Conservation (phyloP, 2,113 vertebrate genomes). For the Orthonyx spaldingii region DNA sequence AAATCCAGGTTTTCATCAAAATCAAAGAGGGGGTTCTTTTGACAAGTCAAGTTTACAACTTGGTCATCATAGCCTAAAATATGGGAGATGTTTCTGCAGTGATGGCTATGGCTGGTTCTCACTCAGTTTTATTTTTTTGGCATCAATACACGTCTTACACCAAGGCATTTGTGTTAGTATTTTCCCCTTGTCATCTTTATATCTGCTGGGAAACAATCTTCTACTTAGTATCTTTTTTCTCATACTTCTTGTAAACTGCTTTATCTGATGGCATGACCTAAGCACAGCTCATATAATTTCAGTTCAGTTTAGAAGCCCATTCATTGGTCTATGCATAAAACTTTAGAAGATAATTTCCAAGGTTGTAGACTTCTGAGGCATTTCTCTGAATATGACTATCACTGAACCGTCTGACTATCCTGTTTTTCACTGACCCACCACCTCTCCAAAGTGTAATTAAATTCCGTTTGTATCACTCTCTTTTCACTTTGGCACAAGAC, state of each 20-base stretch:
- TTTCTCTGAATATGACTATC: background rate
- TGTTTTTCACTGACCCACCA: background rate
- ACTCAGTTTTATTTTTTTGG: background rate
- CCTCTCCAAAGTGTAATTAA: background rate
- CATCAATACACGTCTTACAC: background rate
- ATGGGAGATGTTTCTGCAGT: background rate
- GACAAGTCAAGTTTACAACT: background rate
- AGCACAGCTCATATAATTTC: background rate
- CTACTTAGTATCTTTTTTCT: background rate
- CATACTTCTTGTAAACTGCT: background rate
- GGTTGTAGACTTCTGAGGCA: background rate
- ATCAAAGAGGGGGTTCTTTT: background rate
- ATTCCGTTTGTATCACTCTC: background rate
- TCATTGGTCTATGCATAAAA: background rate
- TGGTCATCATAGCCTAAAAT: background rate
- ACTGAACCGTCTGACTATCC: background rate
- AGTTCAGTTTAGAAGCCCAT: background rate
- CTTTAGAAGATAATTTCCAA: background rate
- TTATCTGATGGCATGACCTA: background rate
- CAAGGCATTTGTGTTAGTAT: background rate
- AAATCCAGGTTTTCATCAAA: background rate
- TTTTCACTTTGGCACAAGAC: background rate
- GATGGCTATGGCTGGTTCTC: background rate
- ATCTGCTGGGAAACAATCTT: background rate
- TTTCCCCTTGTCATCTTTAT: background rate